Percentiles rank a stretch among this genome's conserved stretches.
Conservation (phyloP, 1,140 invertebrate genomes). For the Orchestia grillus region DNA sequence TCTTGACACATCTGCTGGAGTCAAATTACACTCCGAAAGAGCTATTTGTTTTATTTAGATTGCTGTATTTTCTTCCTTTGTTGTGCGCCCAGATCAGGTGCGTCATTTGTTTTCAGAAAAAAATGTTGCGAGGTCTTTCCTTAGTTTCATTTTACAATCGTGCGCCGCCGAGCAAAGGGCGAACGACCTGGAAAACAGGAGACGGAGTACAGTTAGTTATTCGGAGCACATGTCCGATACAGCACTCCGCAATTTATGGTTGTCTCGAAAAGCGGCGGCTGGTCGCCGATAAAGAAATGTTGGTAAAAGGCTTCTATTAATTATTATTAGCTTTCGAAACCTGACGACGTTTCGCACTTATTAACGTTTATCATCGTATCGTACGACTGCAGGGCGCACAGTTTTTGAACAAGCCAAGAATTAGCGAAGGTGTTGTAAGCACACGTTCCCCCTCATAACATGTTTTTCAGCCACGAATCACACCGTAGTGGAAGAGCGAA, state of each 20-base stretch:
- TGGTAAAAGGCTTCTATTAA: background rate
- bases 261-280: background rate
- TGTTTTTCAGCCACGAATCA: too few species aligned
- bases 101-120: conserved; percentile 27
- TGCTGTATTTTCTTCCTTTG: conserved; percentile 25
- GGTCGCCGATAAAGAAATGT: background rate
- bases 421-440: too few species aligned
- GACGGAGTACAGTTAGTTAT: conserved; percentile 35
- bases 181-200: conserved; percentile 31
- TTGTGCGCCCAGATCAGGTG: conserved; percentile 15
- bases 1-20: conserved; percentile 47
- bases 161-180: background rate
- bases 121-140: background rate
- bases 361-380: background rate
- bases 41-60: conserved; percentile 47
- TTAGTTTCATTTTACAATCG: background rate
- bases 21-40: conserved; percentile 49
- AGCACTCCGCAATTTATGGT: background rate
- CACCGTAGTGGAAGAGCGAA: too few species aligned
- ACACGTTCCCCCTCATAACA: too few species aligned
- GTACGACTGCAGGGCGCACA: background rate
- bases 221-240: background rate
- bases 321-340: background rate
- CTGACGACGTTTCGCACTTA: background rate
- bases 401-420: background rate